phyloP scores from a whole-genome alignment of 2,113 vertebrate species.

The Zosterops japonicus region DNA sequence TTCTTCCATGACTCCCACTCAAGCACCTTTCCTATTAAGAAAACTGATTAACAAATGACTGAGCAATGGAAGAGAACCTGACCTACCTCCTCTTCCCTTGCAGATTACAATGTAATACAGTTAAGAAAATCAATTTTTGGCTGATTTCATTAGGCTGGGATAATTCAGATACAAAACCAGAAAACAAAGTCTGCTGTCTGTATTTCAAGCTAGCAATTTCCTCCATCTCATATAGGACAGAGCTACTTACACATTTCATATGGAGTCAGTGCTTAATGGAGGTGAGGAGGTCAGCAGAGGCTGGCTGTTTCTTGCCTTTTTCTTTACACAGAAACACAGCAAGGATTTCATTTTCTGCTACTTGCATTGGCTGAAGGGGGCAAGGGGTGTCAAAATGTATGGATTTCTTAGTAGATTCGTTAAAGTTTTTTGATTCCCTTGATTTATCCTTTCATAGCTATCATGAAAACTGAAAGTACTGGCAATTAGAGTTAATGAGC shows the following conservation, averaged over 20 bases:
- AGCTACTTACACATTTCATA: slow-evolving; percentile 32
- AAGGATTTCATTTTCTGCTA: slow-evolving; percentile 42
- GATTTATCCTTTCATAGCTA: slow-evolving; percentile 63
- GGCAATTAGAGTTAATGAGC: slow-evolving; percentile 72
- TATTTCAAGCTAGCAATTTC: not conserved
- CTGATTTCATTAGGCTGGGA: not conserved
- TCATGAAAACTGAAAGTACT: slow-evolving; percentile 65
- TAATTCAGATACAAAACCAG: not conserved
- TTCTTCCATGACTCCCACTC: not conserved
- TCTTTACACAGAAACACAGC: slow-evolving; percentile 39
- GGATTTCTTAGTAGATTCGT: slow-evolving; percentile 63
- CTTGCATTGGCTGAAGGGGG: slow-evolving; percentile 33
- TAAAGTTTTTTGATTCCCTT: slow-evolving; percentile 68
- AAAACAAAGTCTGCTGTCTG: not conserved
- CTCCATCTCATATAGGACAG: not conserved
- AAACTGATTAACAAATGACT: not conserved
- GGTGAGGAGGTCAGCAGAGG: slow-evolving; percentile 47
- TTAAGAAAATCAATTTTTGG: not conserved
- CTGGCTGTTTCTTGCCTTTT: slow-evolving; percentile 3
- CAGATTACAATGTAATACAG: not conserved
- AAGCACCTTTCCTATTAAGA: not conserved
- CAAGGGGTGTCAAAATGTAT: slow-evolving; percentile 49
- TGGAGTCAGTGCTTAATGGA: not conserved
- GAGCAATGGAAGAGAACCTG: not conserved
- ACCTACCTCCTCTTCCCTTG: not conserved